Percentiles rank a stretch among this genome's conserved stretches.
Conservation (phyloP, 2,797 vertebrate species). For the Periparus ater region DNA sequence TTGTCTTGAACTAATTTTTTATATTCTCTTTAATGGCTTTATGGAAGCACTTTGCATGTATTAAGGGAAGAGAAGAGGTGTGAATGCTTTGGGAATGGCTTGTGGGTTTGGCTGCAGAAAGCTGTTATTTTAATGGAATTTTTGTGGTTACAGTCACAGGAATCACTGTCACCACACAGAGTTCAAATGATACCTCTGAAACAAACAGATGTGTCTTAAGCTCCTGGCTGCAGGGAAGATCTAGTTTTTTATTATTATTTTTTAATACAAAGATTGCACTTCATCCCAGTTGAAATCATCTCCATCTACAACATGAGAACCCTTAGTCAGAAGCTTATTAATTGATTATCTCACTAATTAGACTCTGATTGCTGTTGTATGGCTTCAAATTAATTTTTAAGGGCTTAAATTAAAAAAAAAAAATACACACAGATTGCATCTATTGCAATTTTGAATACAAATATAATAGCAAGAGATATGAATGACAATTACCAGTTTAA, state of each 20-base stretch:
- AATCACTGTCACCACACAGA: background rate
- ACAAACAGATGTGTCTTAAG: background rate
- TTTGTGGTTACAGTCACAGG: background rate
- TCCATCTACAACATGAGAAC: conserved; percentile 10
- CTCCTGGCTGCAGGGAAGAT: background rate
- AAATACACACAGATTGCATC: conserved; percentile 24
- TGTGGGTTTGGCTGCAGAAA: conserved; percentile 5
- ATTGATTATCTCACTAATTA: conserved; percentile 59
- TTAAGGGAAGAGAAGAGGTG: background rate
- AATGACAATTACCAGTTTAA: conserved; percentile 42
- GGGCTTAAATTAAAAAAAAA: conserved; percentile 3
- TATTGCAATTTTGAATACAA: conserved; percentile 35
- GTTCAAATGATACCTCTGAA: background rate
- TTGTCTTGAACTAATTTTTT: conserved; percentile 23
- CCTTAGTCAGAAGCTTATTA: conserved; percentile 48
- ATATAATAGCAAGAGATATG: conserved; percentile 34
- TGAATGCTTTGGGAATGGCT: background rate
- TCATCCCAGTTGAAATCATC: background rate
- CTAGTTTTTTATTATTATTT: background rate
- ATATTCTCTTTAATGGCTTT: conserved; percentile 24
- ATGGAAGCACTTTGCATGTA: conserved; percentile 9
- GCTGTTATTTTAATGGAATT: conserved; percentile 27
- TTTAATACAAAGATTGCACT: background rate
- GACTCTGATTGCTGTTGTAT: background rate
- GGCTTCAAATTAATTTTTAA: conserved; percentile 40